Base-by-base conservation (phyloP, 2,888 invertebrate species). In the Leuctra nigra region DNA sequence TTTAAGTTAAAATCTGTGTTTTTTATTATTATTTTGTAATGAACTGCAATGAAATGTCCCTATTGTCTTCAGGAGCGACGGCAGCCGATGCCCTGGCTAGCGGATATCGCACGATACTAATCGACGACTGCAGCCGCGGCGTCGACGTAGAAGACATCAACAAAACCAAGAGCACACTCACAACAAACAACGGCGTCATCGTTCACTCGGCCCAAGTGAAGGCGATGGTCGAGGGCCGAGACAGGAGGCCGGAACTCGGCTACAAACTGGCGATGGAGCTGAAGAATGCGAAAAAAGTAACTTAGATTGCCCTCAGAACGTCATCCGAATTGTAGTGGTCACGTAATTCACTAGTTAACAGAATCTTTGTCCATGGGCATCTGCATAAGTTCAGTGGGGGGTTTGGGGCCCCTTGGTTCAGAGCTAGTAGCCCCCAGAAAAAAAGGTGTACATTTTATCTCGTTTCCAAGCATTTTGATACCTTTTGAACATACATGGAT, bases 101-200 rank as follows among this genome's bases (percentile, higher is more conserved):
- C 64, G 95, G 94, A 0, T 95, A 92, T 75, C 81, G 94, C 62
- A 90, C 95, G 11, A 79, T 92, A 52, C 74, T 96, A 25, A 79
- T 96, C 9, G 93, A 95, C 64, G 94, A 96, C 73, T 94, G 93
- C 62, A 85, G 89, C 65, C 82, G 94, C 48, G 96, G 95, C 1
- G 92, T 95, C 0, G 86, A 88, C 71, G 73, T 88, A 24, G 79
- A 84, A 18, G 91, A 91, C 68, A 95, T 96, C 57, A 87, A 89
- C 69, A 80, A 80, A 66, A 91, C 90, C 41, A 90, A 88, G 70
- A 77, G 84, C 56, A 83, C 82, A 59, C 83, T 94, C 16, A 76
- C 83, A 53, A 80, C 78, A 59, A 85, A 84, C 67, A 83, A 87
- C 67, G 93, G 91, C 0, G 85, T 92, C 52, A 86, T 94, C 65